Evolutionary conservation across 2,113 vertebrate species (phyloP).

Genomic region (Bucco capensis): DNA sequence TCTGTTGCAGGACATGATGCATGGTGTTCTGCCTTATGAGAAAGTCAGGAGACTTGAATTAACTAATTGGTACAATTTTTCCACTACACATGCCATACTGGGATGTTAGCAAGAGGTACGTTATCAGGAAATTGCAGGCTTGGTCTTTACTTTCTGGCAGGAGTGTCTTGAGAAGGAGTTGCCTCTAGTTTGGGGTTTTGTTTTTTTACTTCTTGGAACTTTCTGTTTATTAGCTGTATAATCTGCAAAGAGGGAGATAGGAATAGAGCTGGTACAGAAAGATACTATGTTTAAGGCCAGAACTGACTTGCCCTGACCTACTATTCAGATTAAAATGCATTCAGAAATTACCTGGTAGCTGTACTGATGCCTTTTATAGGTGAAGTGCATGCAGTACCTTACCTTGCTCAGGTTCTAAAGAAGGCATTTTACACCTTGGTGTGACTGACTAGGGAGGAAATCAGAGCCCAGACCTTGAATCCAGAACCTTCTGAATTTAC

Average conservation of each 20-base stretch:
- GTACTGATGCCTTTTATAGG: not conserved
- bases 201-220: slow-evolving; percentile 24
- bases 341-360: not conserved
- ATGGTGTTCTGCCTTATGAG: rapidly evolving
- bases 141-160: not conserved
- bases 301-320: not conserved
- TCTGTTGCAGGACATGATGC: rapidly evolving
- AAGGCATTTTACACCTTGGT: not conserved
- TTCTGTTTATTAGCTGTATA: not conserved
- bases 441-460: not conserved
- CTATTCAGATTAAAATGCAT: not conserved
- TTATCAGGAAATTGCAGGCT: slow-evolving; percentile 28
- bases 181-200: not conserved
- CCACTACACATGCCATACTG: rapidly evolving
- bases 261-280: not conserved
- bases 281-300: not conserved
- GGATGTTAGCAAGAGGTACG: not conserved
- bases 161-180: not conserved
- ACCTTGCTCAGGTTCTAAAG: not conserved
- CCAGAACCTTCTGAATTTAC: not conserved
- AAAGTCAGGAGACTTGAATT: not conserved
- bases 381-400: not conserved
- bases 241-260: not conserved
- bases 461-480: not conserved
- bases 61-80: not conserved